Base-by-base conservation (phyloP, 2,888 invertebrate species). In the Dascillus cervinus region DNA sequence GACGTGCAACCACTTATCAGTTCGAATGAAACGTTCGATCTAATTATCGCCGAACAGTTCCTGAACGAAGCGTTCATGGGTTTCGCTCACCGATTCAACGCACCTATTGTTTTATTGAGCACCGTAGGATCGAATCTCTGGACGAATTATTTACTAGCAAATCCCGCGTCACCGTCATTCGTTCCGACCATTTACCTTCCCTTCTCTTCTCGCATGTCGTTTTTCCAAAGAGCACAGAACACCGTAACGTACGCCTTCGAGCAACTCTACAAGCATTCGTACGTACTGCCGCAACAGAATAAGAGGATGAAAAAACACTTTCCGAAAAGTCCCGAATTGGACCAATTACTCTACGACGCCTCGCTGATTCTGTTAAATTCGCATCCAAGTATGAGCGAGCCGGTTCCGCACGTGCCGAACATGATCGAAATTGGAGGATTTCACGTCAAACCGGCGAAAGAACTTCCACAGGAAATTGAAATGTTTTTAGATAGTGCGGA, bases 301-400 rank as follows among this genome's bases (percentile, higher is more conserved):
- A 13, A 25, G 13, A 22, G 42, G 1, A 17, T 47, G 20, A 29
- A 43, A 9, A 34, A 32, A 14, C 35, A 35, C 22, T 43, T 50
- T 22, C 41, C 43, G 1, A 30, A 39, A 12, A 41, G 43, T 0
- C 44, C 37, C 11, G 20, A 33, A 11, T n/a, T 48, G 2, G 26
- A 27, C 2, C 35, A 43, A 8, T 23, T 45, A 9, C 13, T 43
- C 5, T 33, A 32, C 10, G 46, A 47, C 13, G 29, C 39, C 3
- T 45, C 49, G 1, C 25, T 50, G 23, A 34, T 46, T 4, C 19
- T 50, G 3, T 10, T 49, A 11, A 49, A 49, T 17, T 59, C 65
- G 4, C 72, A 75, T 46, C 67, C 66, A 30, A 70, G 69, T 49
- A 64, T 67, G 32, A 67, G 69, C 26, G 42, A 55, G 2, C 62